These are phyloP conservation scores for Nymphicus hollandicus DNA, from an alignment of 2,113 vertebrate species.

Conservation along the genomic window DNA sequence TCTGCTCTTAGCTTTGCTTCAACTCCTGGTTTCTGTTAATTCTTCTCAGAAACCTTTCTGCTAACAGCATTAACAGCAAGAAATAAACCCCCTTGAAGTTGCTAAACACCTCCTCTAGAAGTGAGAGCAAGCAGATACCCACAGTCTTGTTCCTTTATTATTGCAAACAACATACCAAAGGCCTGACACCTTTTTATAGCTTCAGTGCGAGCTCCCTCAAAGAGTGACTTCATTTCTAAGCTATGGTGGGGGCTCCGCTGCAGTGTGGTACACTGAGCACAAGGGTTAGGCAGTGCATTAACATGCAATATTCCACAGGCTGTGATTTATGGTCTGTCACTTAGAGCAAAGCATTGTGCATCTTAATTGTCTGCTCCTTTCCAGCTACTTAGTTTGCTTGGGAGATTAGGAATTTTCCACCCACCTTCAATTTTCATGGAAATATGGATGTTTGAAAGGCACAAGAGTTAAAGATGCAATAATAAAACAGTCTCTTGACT, in stretches of 20 bases:
- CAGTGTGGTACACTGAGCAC: neutral
- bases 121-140: neutral
- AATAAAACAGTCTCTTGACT: neutral
- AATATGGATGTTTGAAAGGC: neutral
- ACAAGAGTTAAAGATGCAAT: neutral
- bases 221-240: neutral
- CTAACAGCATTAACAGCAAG: neutral
- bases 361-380: slow-evolving; percentile 41
- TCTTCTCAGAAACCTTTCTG: neutral
- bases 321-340: slow-evolving; percentile 45
- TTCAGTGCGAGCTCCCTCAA: neutral
- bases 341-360: neutral
- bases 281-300: neutral
- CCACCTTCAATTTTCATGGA: neutral
- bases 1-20: neutral
- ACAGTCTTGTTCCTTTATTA: neutral
- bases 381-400: neutral
- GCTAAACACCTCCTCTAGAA: neutral
- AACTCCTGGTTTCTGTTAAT: neutral
- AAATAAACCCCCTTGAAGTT: neutral
- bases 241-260: neutral
- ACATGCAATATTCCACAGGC: slow-evolving; percentile 17
- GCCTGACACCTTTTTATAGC: slow-evolving; percentile 37
- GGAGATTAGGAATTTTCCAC: neutral
- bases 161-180: slow-evolving; percentile 13